Percentiles rank a stretch among this genome's conserved stretches.
Evolutionary conservation across 2,888 invertebrate genomes (phyloP).

Genomic region (Drosophila suboccidentalis): DNA sequence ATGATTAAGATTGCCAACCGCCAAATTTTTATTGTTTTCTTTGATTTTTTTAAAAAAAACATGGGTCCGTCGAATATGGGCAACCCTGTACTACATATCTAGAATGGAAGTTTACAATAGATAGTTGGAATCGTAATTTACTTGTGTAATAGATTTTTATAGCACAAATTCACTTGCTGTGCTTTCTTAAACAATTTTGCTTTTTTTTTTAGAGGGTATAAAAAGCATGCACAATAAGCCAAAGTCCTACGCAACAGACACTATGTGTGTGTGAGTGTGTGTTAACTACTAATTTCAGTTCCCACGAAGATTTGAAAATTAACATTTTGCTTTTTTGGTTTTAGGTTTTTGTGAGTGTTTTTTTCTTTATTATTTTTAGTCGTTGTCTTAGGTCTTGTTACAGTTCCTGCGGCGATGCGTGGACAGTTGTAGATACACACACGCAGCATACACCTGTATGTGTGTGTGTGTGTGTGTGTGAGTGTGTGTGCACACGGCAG

Average conservation of each 20-base stretch:
- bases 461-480: constrained; percentile 24
- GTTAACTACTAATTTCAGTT: constrained; percentile 74
- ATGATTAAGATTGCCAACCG: too few species aligned
- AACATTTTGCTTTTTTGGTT: constrained; percentile 72
- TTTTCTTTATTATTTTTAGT: constrained; percentile 24
- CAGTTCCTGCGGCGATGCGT: constrained; percentile 73
- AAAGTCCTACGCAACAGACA: constrained; percentile 32
- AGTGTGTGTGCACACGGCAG: constrained; percentile 14
- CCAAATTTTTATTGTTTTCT: too few species aligned
- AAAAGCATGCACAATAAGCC: constrained; percentile 28
- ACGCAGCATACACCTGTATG: constrained; percentile 32
- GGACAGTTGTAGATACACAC: constrained; percentile 44
- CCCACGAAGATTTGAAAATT: constrained; percentile 83
- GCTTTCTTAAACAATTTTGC: neutral
- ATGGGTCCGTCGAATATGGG: too few species aligned
- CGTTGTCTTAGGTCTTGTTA: constrained; percentile 66
- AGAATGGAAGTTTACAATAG: too few species aligned
- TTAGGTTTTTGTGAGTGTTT: constrained; percentile 29
- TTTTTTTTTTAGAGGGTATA: constrained; percentile 21
- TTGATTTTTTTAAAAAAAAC: too few species aligned
- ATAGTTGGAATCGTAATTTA: neutral
- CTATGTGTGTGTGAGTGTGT: constrained; percentile 14
- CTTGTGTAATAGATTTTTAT: neutral
- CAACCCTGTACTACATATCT: too few species aligned
- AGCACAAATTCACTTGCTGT: neutral